Evolutionary conservation across 2,113 vertebrate species (phyloP).

Genomic region (Zapornia atra): DNA sequence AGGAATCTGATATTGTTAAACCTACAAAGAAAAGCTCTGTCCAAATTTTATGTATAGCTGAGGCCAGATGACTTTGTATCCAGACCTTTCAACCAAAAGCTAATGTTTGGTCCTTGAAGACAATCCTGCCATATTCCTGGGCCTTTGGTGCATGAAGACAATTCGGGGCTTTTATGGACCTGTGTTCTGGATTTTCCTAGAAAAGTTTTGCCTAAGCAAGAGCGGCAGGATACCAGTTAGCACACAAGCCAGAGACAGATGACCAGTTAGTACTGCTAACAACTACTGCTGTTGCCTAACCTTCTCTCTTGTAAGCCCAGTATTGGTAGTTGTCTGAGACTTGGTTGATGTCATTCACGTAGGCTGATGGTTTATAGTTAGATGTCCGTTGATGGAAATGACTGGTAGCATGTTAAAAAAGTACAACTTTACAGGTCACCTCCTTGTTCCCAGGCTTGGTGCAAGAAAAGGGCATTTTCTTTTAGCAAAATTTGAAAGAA

Average conservation of each 20-base stretch:
- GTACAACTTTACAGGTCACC: neutral
- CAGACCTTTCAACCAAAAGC: neutral
- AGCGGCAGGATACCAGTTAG: neutral
- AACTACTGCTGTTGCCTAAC: neutral
- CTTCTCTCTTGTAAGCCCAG: neutral
- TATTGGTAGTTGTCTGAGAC: neutral
- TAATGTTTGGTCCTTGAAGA: neutral
- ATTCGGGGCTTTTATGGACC: neutral
- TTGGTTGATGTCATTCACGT: neutral
- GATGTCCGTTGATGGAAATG: neutral
- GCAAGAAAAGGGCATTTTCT: neutral
- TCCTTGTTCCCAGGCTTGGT: neutral
- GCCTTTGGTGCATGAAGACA: neutral
- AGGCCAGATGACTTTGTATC: neutral
- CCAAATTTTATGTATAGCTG: neutral
- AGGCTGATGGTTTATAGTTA: neutral
- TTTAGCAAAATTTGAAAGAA: slow-evolving; percentile 6
- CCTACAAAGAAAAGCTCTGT: neutral
- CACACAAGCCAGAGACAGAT: neutral
- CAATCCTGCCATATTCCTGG: neutral
- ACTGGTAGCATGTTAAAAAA: neutral
- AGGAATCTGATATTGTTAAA: neutral
- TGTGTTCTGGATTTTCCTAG: neutral
- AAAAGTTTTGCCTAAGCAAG: neutral
- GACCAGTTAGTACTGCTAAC: neutral